phyloP scores from a whole-genome alignment of 2,113 vertebrate genomes.

The Dasyurus viverrinus region DNA sequence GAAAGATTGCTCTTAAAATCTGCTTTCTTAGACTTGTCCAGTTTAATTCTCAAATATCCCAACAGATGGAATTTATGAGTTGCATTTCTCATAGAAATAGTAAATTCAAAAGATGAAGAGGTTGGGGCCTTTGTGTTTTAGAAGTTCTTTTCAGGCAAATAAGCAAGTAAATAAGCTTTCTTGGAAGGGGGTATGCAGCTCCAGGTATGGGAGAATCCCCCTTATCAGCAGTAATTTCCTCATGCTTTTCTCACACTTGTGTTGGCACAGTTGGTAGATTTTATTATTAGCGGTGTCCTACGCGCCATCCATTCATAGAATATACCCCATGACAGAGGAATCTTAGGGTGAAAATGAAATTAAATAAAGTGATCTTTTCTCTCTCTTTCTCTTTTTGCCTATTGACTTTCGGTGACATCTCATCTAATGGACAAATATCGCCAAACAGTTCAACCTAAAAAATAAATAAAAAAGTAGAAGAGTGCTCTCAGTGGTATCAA shows the following conservation, averaged over 20 bases:
- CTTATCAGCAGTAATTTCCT: conserved; percentile 45
- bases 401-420: conserved; percentile 35
- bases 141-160: conserved; percentile 72
- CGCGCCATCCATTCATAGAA: conserved; percentile 62
- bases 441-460: conserved; percentile 26
- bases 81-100: conserved; percentile 62
- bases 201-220: conserved; percentile 60
- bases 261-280: conserved; percentile 64
- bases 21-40: conserved; percentile 7
- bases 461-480: conserved; percentile 34
- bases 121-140: conserved; percentile 40
- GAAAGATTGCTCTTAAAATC: conserved; percentile 25
- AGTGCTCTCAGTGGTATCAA: conserved; percentile 51
- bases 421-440: conserved; percentile 59
- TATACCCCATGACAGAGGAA: conserved; percentile 59
- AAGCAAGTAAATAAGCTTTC: conserved; percentile 65
- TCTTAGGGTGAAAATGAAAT: conserved; percentile 70
- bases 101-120: conserved; percentile 56
- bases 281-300: conserved; percentile 67
- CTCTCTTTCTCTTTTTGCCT: conserved; percentile 25
- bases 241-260: conserved; percentile 52
- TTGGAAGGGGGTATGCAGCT: conserved; percentile 53
- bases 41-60: conserved; percentile 44
- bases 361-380: conserved; percentile 32
- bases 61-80: conserved; percentile 46